Evolutionary conservation across 2,888 invertebrate species (phyloP).

Genomic region (Meandrusa payeni): DNA sequence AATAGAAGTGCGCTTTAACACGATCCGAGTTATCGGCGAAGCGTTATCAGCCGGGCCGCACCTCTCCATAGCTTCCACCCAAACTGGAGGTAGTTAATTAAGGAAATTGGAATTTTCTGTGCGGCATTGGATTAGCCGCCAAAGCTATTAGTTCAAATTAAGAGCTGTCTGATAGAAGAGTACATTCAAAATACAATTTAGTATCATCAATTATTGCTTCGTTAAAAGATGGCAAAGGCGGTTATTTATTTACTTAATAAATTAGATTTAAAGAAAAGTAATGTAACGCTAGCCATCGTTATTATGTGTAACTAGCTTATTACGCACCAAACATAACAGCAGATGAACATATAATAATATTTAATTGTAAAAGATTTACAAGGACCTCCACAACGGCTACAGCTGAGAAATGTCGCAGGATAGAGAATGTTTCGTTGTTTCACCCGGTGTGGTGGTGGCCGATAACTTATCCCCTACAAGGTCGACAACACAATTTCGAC

Average conservation of each 20-base stretch:
- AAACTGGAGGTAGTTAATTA: conserved; percentile 73
- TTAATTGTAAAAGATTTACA: no score
- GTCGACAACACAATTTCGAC: no score
- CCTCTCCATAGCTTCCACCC: conserved; percentile 64
- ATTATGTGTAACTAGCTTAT: no score
- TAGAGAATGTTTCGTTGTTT: no score
- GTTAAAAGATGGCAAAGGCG: neutral
- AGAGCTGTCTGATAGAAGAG: conserved; percentile 59
- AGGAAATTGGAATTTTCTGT: conserved; percentile 79
- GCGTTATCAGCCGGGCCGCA: conserved; percentile 64
- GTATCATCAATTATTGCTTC: conserved; percentile 2
- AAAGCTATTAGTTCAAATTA: conserved; percentile 79
- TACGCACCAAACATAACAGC: no score
- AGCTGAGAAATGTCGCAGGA: no score
- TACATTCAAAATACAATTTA: conserved; percentile 37
- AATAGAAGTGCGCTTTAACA: conserved; percentile 46
- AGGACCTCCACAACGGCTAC: no score
- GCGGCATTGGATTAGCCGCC: conserved; percentile 69
- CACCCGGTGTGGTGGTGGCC: no score
- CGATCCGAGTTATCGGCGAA: conserved; percentile 63
- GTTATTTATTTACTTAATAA: neutral
- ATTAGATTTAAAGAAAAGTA: no score
- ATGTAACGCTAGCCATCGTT: no score
- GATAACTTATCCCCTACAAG: no score
- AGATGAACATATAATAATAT: no score